Base-by-base conservation (phyloP, 1,140 invertebrate species). In the Pemphigus obesinymphae region DNA sequence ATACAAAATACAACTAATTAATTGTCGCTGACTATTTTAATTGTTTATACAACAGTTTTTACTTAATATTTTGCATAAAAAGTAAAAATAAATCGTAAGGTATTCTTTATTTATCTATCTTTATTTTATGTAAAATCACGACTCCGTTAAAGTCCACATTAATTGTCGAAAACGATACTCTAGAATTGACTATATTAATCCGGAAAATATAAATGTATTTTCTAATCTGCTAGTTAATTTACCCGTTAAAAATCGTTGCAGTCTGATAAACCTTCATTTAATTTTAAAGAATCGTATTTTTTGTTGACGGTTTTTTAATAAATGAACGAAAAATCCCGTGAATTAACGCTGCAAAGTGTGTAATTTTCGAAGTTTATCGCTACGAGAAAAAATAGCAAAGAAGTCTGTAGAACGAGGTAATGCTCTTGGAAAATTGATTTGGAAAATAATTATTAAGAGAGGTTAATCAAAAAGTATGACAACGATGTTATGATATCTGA, bases 91-190 rank as follows among this genome's bases (percentile, higher is more conserved):
- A n/a, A n/a, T n/a, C n/a, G n/a, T n/a, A n/a, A n/a, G n/a, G n/a
- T n/a, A n/a, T n/a, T n/a, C n/a, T n/a, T n/a, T n/a, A n/a, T n/a
- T n/a, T n/a, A n/a, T n/a, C n/a, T n/a, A n/a, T n/a, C n/a, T n/a
- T n/a, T n/a, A n/a, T n/a, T n/a, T 70, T n/a, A 43, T 70, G 37
- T 37, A 43, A 70, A n/a, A n/a, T 20, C 66, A 20, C 66, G 66
- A 70, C 43, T 70, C 66, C n/a, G 13, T 70, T 43, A 70, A 40
- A 37, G 66, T 70, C 43, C 66, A 70, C 66, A 70, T 70, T 70
- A 43, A 23, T 37, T 70, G 66, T 43, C 31, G 31, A 20, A 70
- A 70, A 70, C 66, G 23, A 23, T 70, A 70, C 37, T 34, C 66
- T 34, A 70, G 37, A 43, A 70, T 70, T 43, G 66, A 70, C 23